Conservation (phyloP, 1,140 invertebrate genomes). For the Drosophila leontia region DNA sequence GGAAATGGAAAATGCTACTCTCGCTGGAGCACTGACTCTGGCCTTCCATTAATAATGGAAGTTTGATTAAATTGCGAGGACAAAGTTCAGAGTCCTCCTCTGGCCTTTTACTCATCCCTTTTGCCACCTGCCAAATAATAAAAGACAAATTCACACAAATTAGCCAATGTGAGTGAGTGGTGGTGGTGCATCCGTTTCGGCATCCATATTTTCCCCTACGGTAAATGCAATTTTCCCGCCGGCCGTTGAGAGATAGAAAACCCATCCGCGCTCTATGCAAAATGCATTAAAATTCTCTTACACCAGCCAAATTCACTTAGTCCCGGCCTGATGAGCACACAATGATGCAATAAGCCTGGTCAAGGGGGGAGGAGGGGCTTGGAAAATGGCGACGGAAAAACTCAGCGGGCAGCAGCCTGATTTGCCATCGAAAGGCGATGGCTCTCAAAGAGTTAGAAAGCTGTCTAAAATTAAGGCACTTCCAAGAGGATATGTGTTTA, state of each 20-base stretch:
- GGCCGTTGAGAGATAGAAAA: not conserved
- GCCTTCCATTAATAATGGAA: conserved; percentile 76
- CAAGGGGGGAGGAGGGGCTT: not conserved
- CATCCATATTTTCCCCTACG: conserved; percentile 12
- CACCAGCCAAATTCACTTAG: conserved; percentile 46
- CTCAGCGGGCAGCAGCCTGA: not conserved
- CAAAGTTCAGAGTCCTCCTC: not conserved
- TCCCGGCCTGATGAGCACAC: conserved; percentile 38
- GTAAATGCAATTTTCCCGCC: conserved; percentile 36
- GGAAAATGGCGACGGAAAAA: not conserved
- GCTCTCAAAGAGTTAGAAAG: not conserved
- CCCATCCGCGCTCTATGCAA: conserved; percentile 8
- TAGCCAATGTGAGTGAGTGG: conserved; percentile 33
- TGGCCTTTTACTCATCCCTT: conserved; percentile 1
- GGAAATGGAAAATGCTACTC: conserved; percentile 26
- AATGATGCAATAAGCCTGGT: conserved; percentile 41
- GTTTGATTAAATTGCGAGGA: conserved; percentile 75
- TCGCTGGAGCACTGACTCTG: conserved; percentile 32
- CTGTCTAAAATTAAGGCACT: not conserved
- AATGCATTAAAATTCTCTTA: conserved; percentile 52
- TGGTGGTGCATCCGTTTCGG: conserved; percentile 26
- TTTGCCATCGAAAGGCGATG: not conserved
- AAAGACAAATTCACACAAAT: conserved; percentile 73
- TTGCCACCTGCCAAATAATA: conserved; percentile 5
- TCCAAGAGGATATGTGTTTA: not conserved